phyloP scores from a whole-genome alignment of 2,888 invertebrate genomes.

The Helicoverpa assulta region DNA sequence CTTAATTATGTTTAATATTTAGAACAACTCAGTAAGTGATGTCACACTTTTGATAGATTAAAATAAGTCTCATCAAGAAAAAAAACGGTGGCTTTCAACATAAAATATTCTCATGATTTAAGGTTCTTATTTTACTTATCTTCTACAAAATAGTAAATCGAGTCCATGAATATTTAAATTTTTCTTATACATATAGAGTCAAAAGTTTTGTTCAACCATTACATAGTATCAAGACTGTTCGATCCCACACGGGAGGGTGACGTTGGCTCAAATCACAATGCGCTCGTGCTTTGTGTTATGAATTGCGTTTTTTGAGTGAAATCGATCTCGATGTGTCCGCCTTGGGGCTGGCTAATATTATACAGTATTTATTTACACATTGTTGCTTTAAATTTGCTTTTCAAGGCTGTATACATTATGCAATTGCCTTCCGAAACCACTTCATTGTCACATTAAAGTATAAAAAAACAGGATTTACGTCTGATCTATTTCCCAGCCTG shows the following conservation, averaged over 20 bases:
- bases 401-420: slow-evolving; percentile 46
- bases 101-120: slow-evolving; percentile 2
- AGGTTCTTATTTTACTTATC: no score
- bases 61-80: background rate
- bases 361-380: slow-evolving; percentile 82
- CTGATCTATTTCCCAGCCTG: background rate
- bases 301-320: slow-evolving; percentile 87
- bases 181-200: no score
- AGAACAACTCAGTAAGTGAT: slow-evolving; percentile 3
- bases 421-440: slow-evolving; percentile 53
- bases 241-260: slow-evolving; percentile 71
- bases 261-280: slow-evolving; percentile 81
- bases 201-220: no score
- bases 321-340: slow-evolving; percentile 83
- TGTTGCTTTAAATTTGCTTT: slow-evolving; percentile 68
- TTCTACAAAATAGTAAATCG: no score
- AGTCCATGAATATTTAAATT: no score
- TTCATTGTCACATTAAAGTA: slow-evolving; percentile 5
- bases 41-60: slow-evolving; percentile 35
- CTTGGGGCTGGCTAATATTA: slow-evolving; percentile 72
- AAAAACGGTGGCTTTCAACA: background rate
- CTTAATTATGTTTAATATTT: background rate
- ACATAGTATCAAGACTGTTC: slow-evolving; percentile 73
- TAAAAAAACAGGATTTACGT: background rate
- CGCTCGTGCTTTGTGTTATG: slow-evolving; percentile 84